Base-by-base conservation (phyloP, 2,888 invertebrate species). In the Lathronympha strigana region DNA sequence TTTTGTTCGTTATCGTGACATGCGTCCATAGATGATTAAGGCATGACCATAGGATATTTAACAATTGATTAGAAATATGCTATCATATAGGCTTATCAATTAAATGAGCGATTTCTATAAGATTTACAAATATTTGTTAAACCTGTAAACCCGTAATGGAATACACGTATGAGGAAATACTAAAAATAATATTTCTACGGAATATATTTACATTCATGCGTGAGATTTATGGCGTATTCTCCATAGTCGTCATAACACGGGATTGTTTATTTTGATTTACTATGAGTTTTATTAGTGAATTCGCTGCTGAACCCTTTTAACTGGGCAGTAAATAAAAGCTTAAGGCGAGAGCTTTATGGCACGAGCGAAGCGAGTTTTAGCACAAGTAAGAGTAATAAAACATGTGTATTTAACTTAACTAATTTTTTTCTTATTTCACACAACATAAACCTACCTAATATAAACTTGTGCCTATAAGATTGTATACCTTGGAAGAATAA, bases 281-380 rank as follows among this genome's bases (percentile, higher is more conserved):
- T 63, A 63, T 63, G 43, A 43, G 43, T 58, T 43, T 45, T 57
- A 43, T 55, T 55, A 43, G 25, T 45, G 19, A 57, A 57, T 31
- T 31, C 45, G 31, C 50, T 15, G 38, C 25, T 13, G 45, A 50
- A 19, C 63, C 63, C 57, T 71, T 69, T 67, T 68, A 63, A 60
- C 67, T 66, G 66, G 4, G 51, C 70, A 68, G 70, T 74, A 71
- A 72, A 75, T 73, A 72, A 68, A 64, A 63, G 61, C 51, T 67
- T 68, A 61, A 68, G 60, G 60, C 45, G 28, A 31, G 28, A 21
- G 43, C 19, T 55, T 38, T 28, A 19, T 2, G 5, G n/a, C 19
- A 21, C 11, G 28, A 43, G 55, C 31, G 21, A n/a, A 25, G 54
- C 54, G 54, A 38, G 1, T 9, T 13, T 45, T 45, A 45, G 21